A percentile compares a stretch with the other conserved stretches of the same genome.
phyloP scores from a whole-genome alignment of 2,797 vertebrate species.

The Hypotaenidia philippensis region DNA sequence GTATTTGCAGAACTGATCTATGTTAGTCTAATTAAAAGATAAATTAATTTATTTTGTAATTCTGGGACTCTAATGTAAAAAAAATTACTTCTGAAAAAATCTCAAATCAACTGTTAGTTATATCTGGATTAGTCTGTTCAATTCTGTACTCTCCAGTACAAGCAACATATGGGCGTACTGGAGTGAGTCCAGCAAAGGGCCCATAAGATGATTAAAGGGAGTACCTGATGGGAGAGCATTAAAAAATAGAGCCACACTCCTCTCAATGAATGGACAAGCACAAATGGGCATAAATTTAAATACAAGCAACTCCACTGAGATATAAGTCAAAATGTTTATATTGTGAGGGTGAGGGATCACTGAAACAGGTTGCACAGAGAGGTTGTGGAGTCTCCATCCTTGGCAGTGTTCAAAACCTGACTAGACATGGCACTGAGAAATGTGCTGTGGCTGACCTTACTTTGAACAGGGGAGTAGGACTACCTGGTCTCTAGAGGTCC shows the following conservation, averaged over 20 bases:
- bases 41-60: not conserved
- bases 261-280: not conserved
- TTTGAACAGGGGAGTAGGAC: not conserved
- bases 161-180: not conserved
- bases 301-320: not conserved
- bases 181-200: conserved; percentile 1
- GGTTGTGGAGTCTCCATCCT: not conserved
- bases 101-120: not conserved
- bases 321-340: not conserved
- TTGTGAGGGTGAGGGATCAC: not conserved
- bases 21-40: not conserved
- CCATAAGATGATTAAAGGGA: not conserved
- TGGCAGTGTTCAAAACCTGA: not conserved
- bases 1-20: not conserved
- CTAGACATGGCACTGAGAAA: not conserved
- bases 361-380: not conserved
- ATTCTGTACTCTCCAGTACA: not conserved
- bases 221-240: not conserved
- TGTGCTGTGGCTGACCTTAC: not conserved
- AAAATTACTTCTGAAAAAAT: not conserved
- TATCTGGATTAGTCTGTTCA: not conserved
- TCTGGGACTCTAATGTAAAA: not conserved
- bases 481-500: not conserved
- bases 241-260: not conserved
- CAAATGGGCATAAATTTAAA: not conserved